A percentile compares a stretch with the other conserved stretches of the same genome.
These are phyloP conservation scores for Cheilosia urbana DNA, from an alignment of 2,888 invertebrate genomes.

Conservation along the genomic window DNA sequence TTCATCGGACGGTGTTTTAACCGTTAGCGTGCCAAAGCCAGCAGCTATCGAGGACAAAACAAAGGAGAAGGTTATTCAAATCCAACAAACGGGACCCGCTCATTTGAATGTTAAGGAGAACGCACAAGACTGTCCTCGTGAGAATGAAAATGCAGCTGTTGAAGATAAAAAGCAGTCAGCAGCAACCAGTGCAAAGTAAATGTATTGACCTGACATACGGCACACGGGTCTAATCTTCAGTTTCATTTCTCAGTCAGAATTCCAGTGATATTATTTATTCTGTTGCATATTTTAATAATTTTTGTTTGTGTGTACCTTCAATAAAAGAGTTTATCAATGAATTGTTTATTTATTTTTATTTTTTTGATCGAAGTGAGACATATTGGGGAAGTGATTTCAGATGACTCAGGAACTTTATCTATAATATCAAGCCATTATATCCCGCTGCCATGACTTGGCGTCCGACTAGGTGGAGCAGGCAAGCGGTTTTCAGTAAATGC, in stretches of 20 bases:
- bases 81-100: constrained; percentile 85
- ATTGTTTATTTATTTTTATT: too few relatives aligned
- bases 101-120: constrained; percentile 68
- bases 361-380: too few relatives aligned
- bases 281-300: neutral
- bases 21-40: constrained; percentile 87
- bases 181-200: constrained; percentile 26
- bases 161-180: constrained; percentile 19
- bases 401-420: too few relatives aligned
- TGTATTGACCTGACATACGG: neutral
- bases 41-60: constrained; percentile 74
- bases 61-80: constrained; percentile 85
- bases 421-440: too few relatives aligned
- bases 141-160: neutral
- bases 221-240: too few relatives aligned
- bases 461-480: too few relatives aligned
- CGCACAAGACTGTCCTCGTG: constrained; percentile 8
- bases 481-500: too few relatives aligned
- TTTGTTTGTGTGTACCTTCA: neutral
- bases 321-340: too few relatives aligned
- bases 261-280: neutral
- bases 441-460: too few relatives aligned
- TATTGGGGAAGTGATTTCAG: too few relatives aligned
- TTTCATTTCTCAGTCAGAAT: constrained; percentile 6
- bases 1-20: constrained; percentile 92